These are phyloP conservation scores for Syncerus caffer DNA, from an alignment of 2,797 vertebrate species.

Conservation along the genomic window DNA sequence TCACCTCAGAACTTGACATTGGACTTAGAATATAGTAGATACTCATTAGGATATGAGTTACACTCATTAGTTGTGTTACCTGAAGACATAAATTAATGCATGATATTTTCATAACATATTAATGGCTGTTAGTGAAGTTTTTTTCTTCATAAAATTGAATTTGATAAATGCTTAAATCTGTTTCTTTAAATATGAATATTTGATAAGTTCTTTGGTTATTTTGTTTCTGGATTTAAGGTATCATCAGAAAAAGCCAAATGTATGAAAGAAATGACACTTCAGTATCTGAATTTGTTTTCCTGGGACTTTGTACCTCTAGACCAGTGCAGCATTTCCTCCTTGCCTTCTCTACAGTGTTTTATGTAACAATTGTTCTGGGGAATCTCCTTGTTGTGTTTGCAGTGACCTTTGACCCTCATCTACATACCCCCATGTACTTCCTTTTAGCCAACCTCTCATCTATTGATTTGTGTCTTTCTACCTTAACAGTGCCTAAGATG, in stretches of 20 bases:
- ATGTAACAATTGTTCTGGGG: not conserved
- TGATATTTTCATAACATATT: not conserved
- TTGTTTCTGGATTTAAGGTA: not conserved
- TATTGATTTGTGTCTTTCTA: slow-evolving; percentile 51
- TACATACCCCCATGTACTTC: not conserved
- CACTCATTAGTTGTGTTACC: not conserved
- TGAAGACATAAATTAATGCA: not conserved
- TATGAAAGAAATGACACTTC: not conserved
- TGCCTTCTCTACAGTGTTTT: not conserved
- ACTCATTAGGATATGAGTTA: not conserved
- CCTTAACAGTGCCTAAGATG: not conserved
- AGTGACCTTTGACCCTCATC: not conserved
- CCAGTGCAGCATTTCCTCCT: slow-evolving; percentile 8
- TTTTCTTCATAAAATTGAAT: not conserved
- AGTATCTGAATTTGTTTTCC: slow-evolving; percentile 17
- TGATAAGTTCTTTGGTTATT: not conserved
- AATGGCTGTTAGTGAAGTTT: not conserved
- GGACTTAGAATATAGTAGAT: not conserved
- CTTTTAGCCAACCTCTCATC: slow-evolving; percentile 46
- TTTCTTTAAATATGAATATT: not conserved
- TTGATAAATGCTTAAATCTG: not conserved
- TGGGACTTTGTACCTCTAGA: slow-evolving; percentile 26
- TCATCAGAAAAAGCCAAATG: not conserved
- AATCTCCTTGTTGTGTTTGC: not conserved
- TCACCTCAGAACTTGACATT: not conserved